Evolutionary conservation across 53 echinoderm and acorn worm genomes (phyloP).

Genomic region (Stichopus horrens): DNA sequence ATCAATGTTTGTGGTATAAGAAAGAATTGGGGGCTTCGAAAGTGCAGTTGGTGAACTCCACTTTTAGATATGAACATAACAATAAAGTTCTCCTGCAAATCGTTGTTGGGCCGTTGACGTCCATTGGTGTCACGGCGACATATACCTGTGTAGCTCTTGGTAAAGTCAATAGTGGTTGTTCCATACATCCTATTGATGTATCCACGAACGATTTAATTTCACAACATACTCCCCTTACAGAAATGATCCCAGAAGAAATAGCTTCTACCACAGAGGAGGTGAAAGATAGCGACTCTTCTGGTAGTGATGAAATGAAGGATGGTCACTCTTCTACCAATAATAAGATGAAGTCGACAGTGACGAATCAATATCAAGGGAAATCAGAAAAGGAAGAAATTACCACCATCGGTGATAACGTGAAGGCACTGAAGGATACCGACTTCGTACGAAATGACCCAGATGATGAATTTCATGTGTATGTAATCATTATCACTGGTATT

Average conservation of each 20-base stretch:
- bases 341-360: too few species aligned
- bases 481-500: neutral
- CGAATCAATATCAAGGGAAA: neutral
- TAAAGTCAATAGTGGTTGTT: neutral
- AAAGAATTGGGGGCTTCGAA: neutral
- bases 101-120: neutral
- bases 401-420: too few species aligned
- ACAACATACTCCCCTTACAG: neutral
- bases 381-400: neutral
- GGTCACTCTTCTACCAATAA: too few species aligned
- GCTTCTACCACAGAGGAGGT: neutral
- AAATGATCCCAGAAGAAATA: neutral
- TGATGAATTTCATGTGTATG: neutral
- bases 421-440: too few species aligned
- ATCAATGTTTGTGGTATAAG: neutral
- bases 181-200: neutral
- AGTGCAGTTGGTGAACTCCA: neutral
- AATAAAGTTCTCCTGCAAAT: neutral
- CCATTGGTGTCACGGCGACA: neutral
- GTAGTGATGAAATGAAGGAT: neutral
- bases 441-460: too few species aligned
- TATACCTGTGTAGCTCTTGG: neutral
- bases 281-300: neutral
- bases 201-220: neutral
- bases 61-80: neutral